These are phyloP conservation scores for Pammene fasciana DNA, from an alignment of 2,888 invertebrate species.

Conservation along the genomic window DNA sequence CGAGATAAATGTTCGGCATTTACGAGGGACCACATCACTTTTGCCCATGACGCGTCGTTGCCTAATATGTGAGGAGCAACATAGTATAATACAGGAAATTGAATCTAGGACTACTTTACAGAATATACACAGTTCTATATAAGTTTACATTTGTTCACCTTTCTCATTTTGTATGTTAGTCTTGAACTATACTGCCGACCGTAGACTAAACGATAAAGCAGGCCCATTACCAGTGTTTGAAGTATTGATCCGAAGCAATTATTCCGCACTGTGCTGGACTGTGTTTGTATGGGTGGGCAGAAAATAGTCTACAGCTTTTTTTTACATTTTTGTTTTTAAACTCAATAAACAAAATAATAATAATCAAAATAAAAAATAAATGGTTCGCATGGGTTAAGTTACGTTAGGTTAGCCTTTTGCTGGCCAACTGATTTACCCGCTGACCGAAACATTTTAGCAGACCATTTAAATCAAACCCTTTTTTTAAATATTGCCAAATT, in stretches of 20 bases:
- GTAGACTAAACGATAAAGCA: conserved; percentile 26
- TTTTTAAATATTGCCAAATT: neutral
- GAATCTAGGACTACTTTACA: conserved; percentile 21
- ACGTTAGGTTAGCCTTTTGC: too few species aligned
- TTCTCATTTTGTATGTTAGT: too few species aligned
- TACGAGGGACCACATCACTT: conserved; percentile 41
- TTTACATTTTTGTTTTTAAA: too few species aligned
- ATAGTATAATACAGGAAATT: conserved; percentile 38
- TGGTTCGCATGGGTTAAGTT: neutral
- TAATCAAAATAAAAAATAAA: neutral
- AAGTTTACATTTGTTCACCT: too few species aligned
- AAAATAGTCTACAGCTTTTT: too few species aligned
- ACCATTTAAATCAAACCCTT: too few species aligned
- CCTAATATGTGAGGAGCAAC: conserved; percentile 12
- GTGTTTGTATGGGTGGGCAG: neutral
- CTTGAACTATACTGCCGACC: conserved; percentile 20
- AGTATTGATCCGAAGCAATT: conserved; percentile 37
- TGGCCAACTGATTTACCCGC: too few species aligned
- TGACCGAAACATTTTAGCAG: too few species aligned
- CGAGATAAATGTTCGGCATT: conserved; percentile 36
- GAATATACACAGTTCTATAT: neutral
- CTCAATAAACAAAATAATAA: too few species aligned
- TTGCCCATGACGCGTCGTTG: conserved; percentile 23
- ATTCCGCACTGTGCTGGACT: conserved; percentile 24
- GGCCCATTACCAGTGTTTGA: conserved; percentile 36